Evolutionary conservation across 2,888 invertebrate genomes (phyloP).

Genomic region (Polymixis lichenea): DNA sequence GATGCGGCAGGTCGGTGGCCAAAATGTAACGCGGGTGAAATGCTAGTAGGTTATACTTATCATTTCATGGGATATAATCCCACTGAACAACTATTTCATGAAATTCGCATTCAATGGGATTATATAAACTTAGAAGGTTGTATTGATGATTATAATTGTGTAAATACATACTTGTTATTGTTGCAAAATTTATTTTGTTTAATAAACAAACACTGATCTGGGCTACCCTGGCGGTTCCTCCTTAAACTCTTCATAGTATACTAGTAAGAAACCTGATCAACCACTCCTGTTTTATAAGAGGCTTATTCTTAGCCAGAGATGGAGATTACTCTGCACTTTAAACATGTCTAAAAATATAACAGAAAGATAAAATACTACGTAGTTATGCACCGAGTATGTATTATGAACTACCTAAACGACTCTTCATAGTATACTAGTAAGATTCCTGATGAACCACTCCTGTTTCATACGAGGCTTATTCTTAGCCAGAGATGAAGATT

Average conservation of each 20-base stretch:
- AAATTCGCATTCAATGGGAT: no score
- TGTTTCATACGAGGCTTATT: conserved; percentile 7
- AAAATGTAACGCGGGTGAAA: no score
- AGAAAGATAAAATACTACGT: background rate
- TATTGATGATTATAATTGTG: no score
- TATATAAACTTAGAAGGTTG: no score
- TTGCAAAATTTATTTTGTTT: no score
- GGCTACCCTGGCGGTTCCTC: no score
- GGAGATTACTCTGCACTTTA: conserved; percentile 19
- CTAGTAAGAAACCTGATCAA: background rate
- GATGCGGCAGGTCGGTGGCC: no score
- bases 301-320: conserved; percentile 16
- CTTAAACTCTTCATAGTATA: background rate
- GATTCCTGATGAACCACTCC: background rate
- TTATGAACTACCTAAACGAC: background rate
- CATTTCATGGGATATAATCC: no score
- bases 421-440: background rate
- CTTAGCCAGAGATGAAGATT: conserved; percentile 25
- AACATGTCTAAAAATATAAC: conserved; percentile 16
- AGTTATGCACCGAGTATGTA: background rate
- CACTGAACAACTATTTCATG: no score
- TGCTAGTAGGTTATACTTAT: no score
- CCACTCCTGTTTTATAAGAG: background rate
- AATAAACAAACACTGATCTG: no score
- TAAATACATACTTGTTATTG: no score